Conservation (phyloP, 2,888 invertebrate species). For the Heterodera filipjevi region DNA sequence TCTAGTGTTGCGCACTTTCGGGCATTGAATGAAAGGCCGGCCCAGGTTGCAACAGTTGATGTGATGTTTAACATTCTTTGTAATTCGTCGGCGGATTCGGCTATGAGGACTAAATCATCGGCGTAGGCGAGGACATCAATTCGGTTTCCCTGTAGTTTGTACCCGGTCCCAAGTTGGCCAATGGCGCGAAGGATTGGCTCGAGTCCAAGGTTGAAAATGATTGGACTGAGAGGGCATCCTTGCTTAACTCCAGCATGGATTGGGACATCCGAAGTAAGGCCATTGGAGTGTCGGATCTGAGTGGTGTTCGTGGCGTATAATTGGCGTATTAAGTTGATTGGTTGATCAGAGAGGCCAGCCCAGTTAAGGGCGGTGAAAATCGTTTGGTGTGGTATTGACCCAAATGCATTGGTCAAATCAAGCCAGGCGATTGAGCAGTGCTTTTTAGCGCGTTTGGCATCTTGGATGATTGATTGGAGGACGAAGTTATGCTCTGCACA, state of each 20-base stretch:
- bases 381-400: constrained; percentile 56
- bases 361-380: constrained; percentile 25
- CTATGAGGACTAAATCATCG: constrained; percentile 36
- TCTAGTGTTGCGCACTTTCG: constrained; percentile 37
- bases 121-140: constrained; percentile 34
- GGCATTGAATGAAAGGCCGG: constrained; percentile 39
- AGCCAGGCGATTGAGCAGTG: constrained; percentile 63
- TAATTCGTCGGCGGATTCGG: not conserved
- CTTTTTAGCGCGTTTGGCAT: constrained; percentile 23
- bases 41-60: constrained; percentile 11
- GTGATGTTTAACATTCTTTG: constrained; percentile 13
- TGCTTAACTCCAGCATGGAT: constrained; percentile 60
- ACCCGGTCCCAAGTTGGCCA: not conserved
- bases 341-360: constrained; percentile 2
- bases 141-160: not conserved
- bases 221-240: constrained; percentile 64
- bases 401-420: constrained; percentile 63
- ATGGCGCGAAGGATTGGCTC: constrained; percentile 50
- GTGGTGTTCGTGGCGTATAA: constrained; percentile 30
- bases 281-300: constrained; percentile 4
- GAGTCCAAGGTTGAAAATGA: constrained; percentile 64
- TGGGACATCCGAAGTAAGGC: constrained; percentile 39
- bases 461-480: constrained; percentile 34
- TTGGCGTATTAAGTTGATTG: constrained; percentile 4
- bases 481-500: constrained; percentile 42